phyloP scores from a whole-genome alignment of 2,113 vertebrate species.

The Pluvialis apricaria region DNA sequence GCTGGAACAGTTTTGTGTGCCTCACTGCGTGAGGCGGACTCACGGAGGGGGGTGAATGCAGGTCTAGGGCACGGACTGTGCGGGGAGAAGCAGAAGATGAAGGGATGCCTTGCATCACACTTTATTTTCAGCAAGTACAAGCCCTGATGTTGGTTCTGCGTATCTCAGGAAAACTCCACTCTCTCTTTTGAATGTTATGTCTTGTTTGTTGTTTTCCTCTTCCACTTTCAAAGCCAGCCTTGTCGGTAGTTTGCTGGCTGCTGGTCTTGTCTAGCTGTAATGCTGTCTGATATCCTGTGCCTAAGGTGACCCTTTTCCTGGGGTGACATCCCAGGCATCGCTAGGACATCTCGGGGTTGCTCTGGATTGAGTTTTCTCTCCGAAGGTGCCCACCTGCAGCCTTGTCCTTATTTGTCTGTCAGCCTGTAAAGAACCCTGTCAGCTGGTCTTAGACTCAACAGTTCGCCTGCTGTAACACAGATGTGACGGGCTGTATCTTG shows the following conservation, averaged over 20 bases:
- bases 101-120: accelerated
- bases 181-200: background rate
- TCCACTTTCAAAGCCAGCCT: background rate
- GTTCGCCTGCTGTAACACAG: accelerated
- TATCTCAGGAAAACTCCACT: background rate
- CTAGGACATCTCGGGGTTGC: background rate
- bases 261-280: background rate
- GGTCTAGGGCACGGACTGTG: background rate
- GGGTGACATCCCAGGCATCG: background rate
- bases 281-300: background rate
- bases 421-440: background rate
- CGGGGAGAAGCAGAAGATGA: background rate
- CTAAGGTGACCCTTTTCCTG: background rate
- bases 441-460: background rate
- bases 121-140: background rate
- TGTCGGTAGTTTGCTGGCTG: background rate
- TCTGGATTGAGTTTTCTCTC: background rate
- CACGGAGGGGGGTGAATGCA: accelerated
- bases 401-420: background rate
- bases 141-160: background rate
- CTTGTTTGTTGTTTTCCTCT: background rate
- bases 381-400: background rate
- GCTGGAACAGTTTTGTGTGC: background rate
- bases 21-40: background rate
- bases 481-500: background rate